Evolutionary conservation across 2,797 vertebrate species (phyloP).

Genomic region (Siniperca undulata): DNA sequence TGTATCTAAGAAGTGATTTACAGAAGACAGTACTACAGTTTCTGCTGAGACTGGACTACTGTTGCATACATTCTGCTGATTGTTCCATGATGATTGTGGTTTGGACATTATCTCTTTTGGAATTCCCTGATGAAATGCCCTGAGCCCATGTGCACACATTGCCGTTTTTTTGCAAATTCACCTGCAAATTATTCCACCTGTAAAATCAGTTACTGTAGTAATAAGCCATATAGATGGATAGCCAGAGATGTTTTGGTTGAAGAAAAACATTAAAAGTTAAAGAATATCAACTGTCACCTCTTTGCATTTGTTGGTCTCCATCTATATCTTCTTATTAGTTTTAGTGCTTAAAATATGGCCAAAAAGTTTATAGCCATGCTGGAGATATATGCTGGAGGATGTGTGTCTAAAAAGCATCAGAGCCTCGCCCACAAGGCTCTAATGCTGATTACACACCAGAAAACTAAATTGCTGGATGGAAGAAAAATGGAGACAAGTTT

Average conservation of each 20-base stretch:
- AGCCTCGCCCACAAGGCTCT: not conserved
- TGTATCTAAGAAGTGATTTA: not conserved
- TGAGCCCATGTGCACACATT: not conserved
- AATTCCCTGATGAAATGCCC: not conserved
- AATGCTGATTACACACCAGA: conserved; percentile 10
- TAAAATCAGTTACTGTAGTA: not conserved
- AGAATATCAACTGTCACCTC: not conserved
- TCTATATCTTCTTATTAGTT: conserved; percentile 8
- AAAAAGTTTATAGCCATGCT: not conserved
- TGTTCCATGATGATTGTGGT: not conserved
- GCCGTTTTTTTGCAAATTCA: not conserved
- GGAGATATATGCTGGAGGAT: not conserved
- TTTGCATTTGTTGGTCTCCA: not conserved
- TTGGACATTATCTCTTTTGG: not conserved
- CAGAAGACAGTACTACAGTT: not conserved
- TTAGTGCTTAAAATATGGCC: not conserved
- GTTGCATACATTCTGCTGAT: not conserved
- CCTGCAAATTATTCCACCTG: not conserved
- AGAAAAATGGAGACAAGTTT: not conserved
- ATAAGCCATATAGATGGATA: not conserved
- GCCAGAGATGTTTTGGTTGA: not conserved
- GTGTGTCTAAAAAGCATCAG: conserved; percentile 8
- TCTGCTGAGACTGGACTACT: not conserved
- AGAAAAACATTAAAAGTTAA: not conserved
- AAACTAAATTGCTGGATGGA: conserved; percentile 14